Conservation (phyloP, 2,797 vertebrate species). For the Artibeus jamaicensis region DNA sequence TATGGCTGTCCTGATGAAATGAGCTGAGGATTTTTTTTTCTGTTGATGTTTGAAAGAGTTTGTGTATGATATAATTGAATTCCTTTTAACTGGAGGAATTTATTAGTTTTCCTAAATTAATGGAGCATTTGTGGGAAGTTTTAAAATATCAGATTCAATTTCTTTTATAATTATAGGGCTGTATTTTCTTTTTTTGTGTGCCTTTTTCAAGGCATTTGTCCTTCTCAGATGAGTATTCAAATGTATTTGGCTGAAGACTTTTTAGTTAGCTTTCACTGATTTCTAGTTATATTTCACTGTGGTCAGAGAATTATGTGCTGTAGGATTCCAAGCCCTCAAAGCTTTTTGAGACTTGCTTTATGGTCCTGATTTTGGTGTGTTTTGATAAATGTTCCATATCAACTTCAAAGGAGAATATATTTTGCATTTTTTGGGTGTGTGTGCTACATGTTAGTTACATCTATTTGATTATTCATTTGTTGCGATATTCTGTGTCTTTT, state of each 20-base stretch:
- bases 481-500: background rate
- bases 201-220: background rate
- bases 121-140: background rate
- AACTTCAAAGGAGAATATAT: background rate
- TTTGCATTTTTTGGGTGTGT: background rate
- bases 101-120: background rate
- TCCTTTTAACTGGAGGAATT: constrained; percentile 28
- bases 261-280: constrained; percentile 11
- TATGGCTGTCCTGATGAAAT: background rate
- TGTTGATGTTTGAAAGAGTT: background rate
- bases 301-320: background rate
- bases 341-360: constrained; percentile 22
- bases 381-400: background rate
- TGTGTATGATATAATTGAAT: background rate
- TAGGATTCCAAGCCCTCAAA: background rate
- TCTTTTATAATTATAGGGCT: background rate
- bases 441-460: background rate
- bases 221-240: background rate
- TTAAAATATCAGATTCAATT: background rate
- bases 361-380: background rate
- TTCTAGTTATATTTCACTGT: constrained; percentile 13
- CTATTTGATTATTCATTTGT: constrained; percentile 33
- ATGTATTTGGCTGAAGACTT: constrained; percentile 5
- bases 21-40: background rate
- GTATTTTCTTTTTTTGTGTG: background rate